Conservation (phyloP, 1,140 invertebrate genomes). For the Cydia splendana region DNA sequence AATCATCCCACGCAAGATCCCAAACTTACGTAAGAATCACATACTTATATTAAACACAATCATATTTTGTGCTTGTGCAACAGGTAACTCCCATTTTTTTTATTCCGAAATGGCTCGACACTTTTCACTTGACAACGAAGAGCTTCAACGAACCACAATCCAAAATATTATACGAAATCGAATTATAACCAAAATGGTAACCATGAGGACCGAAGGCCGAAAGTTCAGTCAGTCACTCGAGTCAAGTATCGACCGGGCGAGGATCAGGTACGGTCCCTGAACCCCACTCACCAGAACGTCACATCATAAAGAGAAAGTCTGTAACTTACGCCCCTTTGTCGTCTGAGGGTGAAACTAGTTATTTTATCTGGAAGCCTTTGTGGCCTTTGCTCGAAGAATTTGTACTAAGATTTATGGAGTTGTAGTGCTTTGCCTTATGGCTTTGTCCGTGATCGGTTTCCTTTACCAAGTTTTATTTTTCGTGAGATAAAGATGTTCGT, state of each 20-base stretch:
- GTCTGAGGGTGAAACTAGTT: not conserved
- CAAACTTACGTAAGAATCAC: no score
- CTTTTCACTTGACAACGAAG: no score
- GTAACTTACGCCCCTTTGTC: not conserved
- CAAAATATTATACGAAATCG: not conserved
- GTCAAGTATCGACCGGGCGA: constrained; percentile 9
- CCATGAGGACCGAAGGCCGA: not conserved
- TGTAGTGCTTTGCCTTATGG: constrained; percentile 29
- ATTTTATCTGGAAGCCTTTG: constrained; percentile 21
- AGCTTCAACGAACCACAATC: no score
- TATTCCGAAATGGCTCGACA: no score
- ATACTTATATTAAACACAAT: no score
- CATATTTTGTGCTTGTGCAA: no score
- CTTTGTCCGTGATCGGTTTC: constrained; percentile 18
- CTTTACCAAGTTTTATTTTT: constrained; percentile 17
- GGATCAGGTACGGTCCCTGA: constrained; percentile 7
- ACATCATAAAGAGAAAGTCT: not conserved
- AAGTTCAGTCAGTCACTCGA: constrained; percentile 18
- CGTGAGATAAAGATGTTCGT: constrained; percentile 11
- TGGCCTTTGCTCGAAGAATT: constrained; percentile 25
- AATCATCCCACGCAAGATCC: no score
- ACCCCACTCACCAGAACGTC: not conserved
- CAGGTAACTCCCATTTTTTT: no score
- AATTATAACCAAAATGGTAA: not conserved
- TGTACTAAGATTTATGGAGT: constrained; percentile 32